Conservation (phyloP, 2,888 invertebrate species). For the Trissolcus japonicus region DNA sequence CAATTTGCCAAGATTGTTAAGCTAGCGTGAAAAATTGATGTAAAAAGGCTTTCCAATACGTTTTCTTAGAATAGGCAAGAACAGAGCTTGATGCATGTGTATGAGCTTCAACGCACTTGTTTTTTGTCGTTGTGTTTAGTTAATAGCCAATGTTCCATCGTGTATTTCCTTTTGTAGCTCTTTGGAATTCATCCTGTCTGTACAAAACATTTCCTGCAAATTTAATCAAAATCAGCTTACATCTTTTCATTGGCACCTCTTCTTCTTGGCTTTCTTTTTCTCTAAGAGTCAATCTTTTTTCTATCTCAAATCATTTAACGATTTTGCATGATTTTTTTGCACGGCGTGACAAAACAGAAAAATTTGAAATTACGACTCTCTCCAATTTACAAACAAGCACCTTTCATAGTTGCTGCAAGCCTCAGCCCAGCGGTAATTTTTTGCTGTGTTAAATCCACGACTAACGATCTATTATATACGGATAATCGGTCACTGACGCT, state of each 20-base stretch:
- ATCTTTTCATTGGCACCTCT: too few relatives aligned
- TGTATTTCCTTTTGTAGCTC: constrained; percentile 44
- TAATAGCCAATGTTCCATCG: constrained; percentile 65
- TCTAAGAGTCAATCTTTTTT: not conserved
- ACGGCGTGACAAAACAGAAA: not conserved
- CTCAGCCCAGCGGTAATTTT: constrained; percentile 9
- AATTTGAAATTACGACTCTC: not conserved
- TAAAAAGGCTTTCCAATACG: constrained; percentile 60
- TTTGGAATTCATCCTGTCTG: constrained; percentile 35
- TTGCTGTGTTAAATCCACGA: constrained; percentile 47
- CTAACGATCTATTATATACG: constrained; percentile 58
- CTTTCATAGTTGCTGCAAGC: constrained; percentile 4
- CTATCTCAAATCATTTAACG: too few relatives aligned
- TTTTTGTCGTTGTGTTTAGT: constrained; percentile 69
- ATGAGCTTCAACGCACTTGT: constrained; percentile 65
- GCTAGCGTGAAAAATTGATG: constrained; percentile 31
- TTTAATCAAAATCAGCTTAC: too few relatives aligned
- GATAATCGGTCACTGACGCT: constrained; percentile 57
- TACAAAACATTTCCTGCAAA: not conserved
- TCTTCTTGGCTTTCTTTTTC: too few relatives aligned
- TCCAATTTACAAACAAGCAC: not conserved
- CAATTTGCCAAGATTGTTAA: constrained; percentile 32
- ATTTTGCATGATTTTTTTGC: constrained; percentile 6
- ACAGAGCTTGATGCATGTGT: constrained; percentile 67
- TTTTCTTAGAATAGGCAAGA: constrained; percentile 65